A percentile compares a stretch with the other conserved stretches of the same genome.
Conservation (phyloP, 92 coral and sea anemone genomes). For the Zoanthus sansibaricus region DNA sequence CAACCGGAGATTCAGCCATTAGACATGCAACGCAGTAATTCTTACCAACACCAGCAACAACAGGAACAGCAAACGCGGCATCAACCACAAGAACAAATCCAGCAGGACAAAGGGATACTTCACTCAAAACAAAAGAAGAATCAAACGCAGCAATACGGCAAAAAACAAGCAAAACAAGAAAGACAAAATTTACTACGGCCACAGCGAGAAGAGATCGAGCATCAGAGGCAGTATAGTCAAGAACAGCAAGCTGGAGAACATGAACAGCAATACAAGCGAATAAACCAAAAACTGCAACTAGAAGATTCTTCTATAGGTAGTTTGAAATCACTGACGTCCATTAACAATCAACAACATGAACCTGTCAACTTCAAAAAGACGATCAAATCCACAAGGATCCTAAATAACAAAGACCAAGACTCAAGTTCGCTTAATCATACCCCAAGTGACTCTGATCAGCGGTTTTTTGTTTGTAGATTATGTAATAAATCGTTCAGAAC, state of each 20-base stretch:
- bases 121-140: background rate
- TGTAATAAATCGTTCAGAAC: constrained; percentile 19
- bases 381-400: no score
- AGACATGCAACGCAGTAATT: no score
- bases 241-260: background rate
- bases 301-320: background rate
- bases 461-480: background rate
- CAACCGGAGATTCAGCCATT: background rate
- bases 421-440: no score
- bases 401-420: no score
- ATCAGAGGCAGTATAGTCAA: background rate
- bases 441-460: background rate
- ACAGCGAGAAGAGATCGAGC: background rate
- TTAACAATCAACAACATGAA: background rate
- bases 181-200: background rate
- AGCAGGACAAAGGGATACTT: background rate
- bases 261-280: background rate
- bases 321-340: background rate
- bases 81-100: background rate
- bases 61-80: background rate
- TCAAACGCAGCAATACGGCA: background rate
- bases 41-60: background rate
- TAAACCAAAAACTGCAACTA: background rate
- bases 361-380: background rate
- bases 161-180: background rate